These are phyloP conservation scores for Danaus plexippus DNA, from an alignment of 1,140 invertebrate species.

Conservation along the genomic window DNA sequence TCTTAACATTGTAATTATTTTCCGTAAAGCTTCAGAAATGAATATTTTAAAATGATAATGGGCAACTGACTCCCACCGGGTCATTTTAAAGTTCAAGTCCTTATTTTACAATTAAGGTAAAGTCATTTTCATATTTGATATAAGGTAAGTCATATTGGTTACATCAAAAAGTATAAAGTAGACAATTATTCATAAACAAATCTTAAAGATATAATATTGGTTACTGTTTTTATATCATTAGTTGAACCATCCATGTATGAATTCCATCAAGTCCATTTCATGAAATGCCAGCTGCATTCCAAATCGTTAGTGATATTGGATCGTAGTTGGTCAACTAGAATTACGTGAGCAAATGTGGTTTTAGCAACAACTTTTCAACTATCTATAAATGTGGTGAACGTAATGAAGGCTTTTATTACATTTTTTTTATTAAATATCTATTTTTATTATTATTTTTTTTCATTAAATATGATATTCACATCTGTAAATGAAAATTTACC, in stretches of 20 bases:
- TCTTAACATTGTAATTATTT: too few species aligned
- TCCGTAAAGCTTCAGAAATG: too few species aligned
- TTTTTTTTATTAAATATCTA: background rate
- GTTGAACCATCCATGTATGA: constrained; percentile 3
- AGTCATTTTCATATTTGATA: constrained; percentile 4
- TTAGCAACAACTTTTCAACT: background rate
- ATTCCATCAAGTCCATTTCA: constrained; percentile 14
- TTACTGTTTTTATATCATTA: too few species aligned
- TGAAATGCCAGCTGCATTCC: constrained; percentile 14
- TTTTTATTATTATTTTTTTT: constrained; percentile 1
- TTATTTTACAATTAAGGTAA: background rate
- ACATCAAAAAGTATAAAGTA: background rate
- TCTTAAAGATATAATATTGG: constrained; percentile 15
- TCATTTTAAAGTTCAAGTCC: too few species aligned
- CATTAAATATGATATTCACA: background rate
- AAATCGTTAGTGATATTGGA: constrained; percentile 23
- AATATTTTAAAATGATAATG: too few species aligned
- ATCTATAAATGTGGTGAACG: too few species aligned
- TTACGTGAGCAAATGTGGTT: background rate
- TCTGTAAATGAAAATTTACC: too few species aligned
- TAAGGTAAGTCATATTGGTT: constrained; percentile 9
- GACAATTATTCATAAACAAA: constrained; percentile 16
- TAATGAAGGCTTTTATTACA: background rate
- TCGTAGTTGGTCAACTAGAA: constrained; percentile 12
- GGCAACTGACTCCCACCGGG: too few species aligned